Base-by-base conservation (phyloP, 2,113 vertebrate species). In the Zosterops pallidus region DNA sequence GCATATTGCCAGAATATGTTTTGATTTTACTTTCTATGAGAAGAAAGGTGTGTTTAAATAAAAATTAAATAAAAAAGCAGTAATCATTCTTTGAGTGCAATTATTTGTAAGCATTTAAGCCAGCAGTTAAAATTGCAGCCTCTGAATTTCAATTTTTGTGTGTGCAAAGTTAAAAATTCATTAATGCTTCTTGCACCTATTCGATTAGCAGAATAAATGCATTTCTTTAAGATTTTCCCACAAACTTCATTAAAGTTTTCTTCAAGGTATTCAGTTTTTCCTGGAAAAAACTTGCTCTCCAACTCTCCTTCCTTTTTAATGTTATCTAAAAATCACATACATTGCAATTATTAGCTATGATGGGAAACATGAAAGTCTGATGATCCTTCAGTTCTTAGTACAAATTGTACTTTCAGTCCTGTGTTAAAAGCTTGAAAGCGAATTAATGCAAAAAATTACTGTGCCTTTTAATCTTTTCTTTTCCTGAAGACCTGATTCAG, bases 381-480 rank as follows among this genome's bases (percentile, higher is more conserved):
- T 72, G 57, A 39, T 86, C 25, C 46, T 91, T 84, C 70, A 89
- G 42, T 77, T 90, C n/a, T 89, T 94, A 39, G 82, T 68, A 93
- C 88, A 74, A 53, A n/a, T 9, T 56, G 90, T 97, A 35, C 84
- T 89, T 92, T 94, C 33, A 80, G 44, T 39, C 23, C 24, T 14
- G 5, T 49, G 26, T 89, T 91, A 86, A 93, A 92, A 90, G 12
- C 83, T 55, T 89, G 56, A 80, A 81, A 92, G 83, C 31, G 86
- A 86, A 90, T 84, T 94, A 90, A 88, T 42, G n/a, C 33, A 77
- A 74, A 83, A 77, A 86, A 68, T 67, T 64, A 81, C 52, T 26
- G 9, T 87, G 23, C 83, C 70, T 95, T 70, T 39, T 84, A 41
- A 90, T 81, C 20, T 68, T 85, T 92, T 95, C 47, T 88, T 67